A percentile compares a stretch with the other conserved stretches of the same genome.
Evolutionary conservation across 2,113 vertebrate species (phyloP).

Genomic region (Oreochromis aureus): DNA sequence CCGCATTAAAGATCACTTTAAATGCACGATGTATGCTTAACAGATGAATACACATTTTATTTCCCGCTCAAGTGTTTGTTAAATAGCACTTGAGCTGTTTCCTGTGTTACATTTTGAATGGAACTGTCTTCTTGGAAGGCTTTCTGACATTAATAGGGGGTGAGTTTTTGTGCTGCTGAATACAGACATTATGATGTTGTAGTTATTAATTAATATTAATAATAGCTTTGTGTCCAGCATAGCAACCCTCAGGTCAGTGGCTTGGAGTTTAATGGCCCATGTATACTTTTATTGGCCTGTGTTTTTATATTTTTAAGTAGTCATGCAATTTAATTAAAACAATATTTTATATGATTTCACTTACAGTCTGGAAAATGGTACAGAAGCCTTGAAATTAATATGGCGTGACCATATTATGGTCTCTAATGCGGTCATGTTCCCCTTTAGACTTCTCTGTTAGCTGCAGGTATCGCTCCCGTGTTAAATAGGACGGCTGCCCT

Average conservation of each 20-base stretch:
- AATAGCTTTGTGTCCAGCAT: neutral
- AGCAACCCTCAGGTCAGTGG: neutral
- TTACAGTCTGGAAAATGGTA: neutral
- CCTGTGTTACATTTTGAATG: too few relatives aligned
- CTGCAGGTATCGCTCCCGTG: neutral
- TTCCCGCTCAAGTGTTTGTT: neutral
- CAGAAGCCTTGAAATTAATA: neutral
- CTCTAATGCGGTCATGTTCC: neutral
- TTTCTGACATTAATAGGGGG: too few relatives aligned
- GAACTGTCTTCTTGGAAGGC: too few relatives aligned
- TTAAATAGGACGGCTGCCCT: neutral
- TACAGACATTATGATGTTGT: neutral
- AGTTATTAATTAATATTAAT: neutral
- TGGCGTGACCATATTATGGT: neutral
- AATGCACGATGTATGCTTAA: neutral
- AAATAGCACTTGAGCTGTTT: neutral
- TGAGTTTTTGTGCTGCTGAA: neutral
- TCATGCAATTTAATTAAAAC: neutral
- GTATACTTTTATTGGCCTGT: neutral
- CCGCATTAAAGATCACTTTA: neutral
- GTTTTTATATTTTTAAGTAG: neutral
- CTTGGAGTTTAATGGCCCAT: neutral
- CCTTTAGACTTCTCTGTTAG: neutral
- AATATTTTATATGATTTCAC: neutral
- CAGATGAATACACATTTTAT: neutral